Evolutionary conservation across 2,888 invertebrate species (phyloP).

Genomic region (Melanotus villosus): DNA sequence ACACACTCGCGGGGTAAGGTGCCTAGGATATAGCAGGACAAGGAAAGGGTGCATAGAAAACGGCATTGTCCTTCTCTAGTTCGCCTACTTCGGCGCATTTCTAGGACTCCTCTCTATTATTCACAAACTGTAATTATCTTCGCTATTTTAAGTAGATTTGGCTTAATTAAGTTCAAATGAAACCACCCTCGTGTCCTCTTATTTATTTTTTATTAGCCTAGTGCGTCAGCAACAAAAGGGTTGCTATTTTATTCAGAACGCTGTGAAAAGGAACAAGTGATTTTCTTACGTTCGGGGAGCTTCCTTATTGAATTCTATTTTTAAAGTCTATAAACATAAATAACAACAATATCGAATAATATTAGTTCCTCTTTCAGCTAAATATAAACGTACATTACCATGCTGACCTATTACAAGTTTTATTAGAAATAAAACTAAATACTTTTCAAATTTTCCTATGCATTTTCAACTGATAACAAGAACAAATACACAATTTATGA

Average conservation of each 20-base stretch:
- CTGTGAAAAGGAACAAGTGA: too few relatives aligned
- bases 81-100: constrained; percentile 38
- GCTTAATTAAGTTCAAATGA: background rate
- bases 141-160: constrained; percentile 26
- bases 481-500: too few relatives aligned
- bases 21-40: constrained; percentile 55
- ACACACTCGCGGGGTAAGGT: constrained; percentile 61
- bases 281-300: too few relatives aligned
- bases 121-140: constrained; percentile 29
- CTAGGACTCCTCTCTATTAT: constrained; percentile 37
- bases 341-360: too few relatives aligned
- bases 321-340: too few relatives aligned
- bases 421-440: too few relatives aligned
- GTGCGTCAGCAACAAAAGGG: background rate
- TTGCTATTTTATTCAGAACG: background rate
- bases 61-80: constrained; percentile 53
- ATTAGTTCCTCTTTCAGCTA: too few relatives aligned
- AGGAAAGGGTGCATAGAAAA: constrained; percentile 54
- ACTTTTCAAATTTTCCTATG: too few relatives aligned
- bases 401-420: too few relatives aligned
- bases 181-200: background rate
- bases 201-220: background rate
- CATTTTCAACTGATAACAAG: too few relatives aligned
- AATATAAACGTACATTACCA: too few relatives aligned
- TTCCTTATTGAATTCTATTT: too few relatives aligned